Conservation (phyloP, 2,888 invertebrate species). For the Elegia similella region DNA sequence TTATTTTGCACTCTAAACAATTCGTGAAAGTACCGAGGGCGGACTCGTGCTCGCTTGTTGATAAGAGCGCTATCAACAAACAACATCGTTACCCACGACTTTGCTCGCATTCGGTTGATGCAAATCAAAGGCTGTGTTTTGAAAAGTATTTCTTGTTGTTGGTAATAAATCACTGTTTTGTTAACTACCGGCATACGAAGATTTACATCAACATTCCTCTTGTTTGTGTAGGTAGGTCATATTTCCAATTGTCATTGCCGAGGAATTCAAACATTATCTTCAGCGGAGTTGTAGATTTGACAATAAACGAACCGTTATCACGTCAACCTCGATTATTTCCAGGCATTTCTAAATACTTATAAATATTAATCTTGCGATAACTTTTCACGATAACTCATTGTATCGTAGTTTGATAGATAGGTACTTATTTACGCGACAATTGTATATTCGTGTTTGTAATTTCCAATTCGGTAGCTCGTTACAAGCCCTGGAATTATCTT, state of each 20-base stretch:
- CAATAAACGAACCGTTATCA: slow-evolving; percentile 9
- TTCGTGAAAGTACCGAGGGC: slow-evolving; percentile 25
- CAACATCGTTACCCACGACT: slow-evolving; percentile 22
- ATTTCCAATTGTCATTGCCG: not conserved
- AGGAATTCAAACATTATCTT: not conserved
- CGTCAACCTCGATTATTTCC: slow-evolving; percentile 7
- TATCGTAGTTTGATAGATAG: not conserved
- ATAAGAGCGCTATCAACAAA: slow-evolving; percentile 36
- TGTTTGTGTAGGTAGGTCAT: slow-evolving; percentile 3
- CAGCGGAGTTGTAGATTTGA: not conserved
- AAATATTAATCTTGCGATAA: slow-evolving; percentile 2
- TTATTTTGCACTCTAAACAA: slow-evolving; percentile 19
- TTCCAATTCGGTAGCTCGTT: too few species aligned
- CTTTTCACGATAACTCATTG: not conserved
- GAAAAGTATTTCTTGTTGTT: not conserved
- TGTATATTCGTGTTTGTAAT: too few species aligned
- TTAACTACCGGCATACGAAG: slow-evolving; percentile 48
- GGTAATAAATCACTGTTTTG: slow-evolving; percentile 44
- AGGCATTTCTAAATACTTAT: not conserved
- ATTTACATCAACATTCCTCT: slow-evolving; percentile 17
- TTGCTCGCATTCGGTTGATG: not conserved
- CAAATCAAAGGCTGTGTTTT: slow-evolving; percentile 23
- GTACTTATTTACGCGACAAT: too few species aligned
- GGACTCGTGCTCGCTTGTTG: slow-evolving; percentile 30
- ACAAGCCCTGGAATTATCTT: too few species aligned